These are phyloP conservation scores for Cherax destructor DNA, from an alignment of 1,140 invertebrate species.

Conservation along the genomic window DNA sequence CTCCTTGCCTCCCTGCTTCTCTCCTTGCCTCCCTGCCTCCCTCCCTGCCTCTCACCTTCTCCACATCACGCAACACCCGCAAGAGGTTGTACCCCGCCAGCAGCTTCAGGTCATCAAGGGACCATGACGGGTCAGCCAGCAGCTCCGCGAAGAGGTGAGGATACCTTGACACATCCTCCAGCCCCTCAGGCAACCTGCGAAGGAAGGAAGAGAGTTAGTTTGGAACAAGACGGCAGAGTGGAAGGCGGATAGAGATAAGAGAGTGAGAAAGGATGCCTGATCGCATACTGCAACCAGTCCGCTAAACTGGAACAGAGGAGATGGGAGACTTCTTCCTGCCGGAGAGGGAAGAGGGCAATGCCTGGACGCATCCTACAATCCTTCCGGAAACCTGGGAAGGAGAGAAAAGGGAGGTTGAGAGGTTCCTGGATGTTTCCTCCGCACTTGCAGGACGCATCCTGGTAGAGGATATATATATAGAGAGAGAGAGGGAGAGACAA, in stretches of 20 bases:
- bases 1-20: not conserved
- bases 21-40: not conserved
- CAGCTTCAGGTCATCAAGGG: conserved; percentile 14
- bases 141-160: conserved; percentile 20
- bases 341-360: not conserved
- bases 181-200: conserved; percentile 13
- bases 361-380: too few relatives aligned
- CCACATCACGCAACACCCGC: not conserved
- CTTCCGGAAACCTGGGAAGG: too few relatives aligned
- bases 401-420: too few relatives aligned
- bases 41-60: conserved; percentile 1
- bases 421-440: too few relatives aligned
- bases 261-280: too few relatives aligned
- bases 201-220: not conserved
- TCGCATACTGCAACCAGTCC: too few relatives aligned
- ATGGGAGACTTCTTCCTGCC: too few relatives aligned
- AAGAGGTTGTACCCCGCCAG: conserved; percentile 18
- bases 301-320: too few relatives aligned
- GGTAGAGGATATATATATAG: too few relatives aligned
- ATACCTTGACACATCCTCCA: conserved; percentile 9
- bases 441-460: too few relatives aligned
- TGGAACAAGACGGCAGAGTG: not conserved
- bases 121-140: conserved; percentile 4
- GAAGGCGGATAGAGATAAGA: not conserved
- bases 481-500: too few relatives aligned